phyloP scores from a whole-genome alignment of 2,797 vertebrate species.

The Clarias fuscus region DNA sequence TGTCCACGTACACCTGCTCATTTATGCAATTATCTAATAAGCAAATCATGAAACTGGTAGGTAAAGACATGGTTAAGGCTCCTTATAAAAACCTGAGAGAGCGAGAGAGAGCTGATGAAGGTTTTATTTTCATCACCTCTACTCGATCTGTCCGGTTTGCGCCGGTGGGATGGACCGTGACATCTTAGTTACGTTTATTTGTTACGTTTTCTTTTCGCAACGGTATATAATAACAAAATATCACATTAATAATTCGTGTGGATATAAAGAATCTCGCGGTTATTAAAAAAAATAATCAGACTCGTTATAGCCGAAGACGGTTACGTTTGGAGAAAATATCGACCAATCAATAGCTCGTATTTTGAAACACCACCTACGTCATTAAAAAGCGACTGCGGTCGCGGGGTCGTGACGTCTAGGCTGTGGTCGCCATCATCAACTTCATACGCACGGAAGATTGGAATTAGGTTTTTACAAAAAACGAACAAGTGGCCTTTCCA shows the following conservation, averaged over 20 bases:
- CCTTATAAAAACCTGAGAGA: not conserved
- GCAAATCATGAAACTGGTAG: too few relatives aligned
- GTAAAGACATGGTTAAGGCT: not conserved
- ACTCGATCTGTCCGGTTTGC: not conserved
- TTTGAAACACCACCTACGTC: slow-evolving; percentile 57
- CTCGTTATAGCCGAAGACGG: too few relatives aligned
- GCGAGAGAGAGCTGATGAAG: too few relatives aligned
- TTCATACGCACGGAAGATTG: slow-evolving; percentile 67
- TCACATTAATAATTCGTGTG: not conserved
- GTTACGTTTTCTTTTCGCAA: not conserved
- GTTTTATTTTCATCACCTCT: not conserved
- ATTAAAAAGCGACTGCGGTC: slow-evolving; percentile 66
- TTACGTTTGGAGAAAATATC: not conserved
- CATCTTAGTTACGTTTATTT: not conserved
- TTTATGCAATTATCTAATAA: too few relatives aligned
- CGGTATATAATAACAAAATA: not conserved
- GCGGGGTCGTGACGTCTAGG: slow-evolving; percentile 66
- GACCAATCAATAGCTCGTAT: slow-evolving; percentile 19
- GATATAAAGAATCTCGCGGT: not conserved
- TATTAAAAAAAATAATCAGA: not conserved
- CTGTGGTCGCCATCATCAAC: slow-evolving; percentile 81
- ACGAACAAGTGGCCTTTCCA: not conserved
- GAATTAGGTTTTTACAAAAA: slow-evolving; percentile 45
- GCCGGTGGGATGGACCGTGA: not conserved
- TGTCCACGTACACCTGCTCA: too few relatives aligned